Evolutionary conservation across 37 sponge, comb jelly and placozoan species (phyloP).

Genomic region (Corticium candelabrum): DNA sequence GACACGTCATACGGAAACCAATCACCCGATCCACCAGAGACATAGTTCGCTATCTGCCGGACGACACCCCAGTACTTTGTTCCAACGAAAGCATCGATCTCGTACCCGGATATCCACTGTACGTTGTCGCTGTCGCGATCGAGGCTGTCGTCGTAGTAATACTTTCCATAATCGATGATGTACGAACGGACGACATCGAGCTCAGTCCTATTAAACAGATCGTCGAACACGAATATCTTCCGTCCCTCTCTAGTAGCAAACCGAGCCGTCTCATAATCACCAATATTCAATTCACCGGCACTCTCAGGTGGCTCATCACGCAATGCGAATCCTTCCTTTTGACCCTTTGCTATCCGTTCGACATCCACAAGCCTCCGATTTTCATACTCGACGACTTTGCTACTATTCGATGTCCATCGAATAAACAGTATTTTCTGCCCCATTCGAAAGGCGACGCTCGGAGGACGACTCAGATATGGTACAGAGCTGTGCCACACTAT

Average conservation of each 20-base stretch:
- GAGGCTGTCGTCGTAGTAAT: slow-evolving; percentile 23
- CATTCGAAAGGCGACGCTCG: background rate
- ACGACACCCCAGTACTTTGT: slow-evolving; percentile 13
- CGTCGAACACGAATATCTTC: background rate
- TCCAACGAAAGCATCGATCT: slow-evolving; percentile 9
- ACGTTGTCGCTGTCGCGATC: slow-evolving; percentile 35
- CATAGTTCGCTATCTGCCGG: background rate
- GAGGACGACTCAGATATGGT: slow-evolving; percentile 11
- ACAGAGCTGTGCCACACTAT: slow-evolving; percentile 7
- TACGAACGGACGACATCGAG: background rate
- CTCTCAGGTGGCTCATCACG: background rate
- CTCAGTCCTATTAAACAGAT: background rate
- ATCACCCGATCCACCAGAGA: slow-evolving; percentile 5
- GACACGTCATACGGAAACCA: slow-evolving; percentile 39
- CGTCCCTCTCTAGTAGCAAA: background rate
- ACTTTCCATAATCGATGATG: background rate
- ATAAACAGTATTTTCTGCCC: slow-evolving; percentile 7
- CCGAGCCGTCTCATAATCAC: background rate
- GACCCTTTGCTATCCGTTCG: background rate
- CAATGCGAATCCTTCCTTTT: background rate
- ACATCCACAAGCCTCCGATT: background rate
- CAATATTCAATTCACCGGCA: background rate
- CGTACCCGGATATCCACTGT: slow-evolving; percentile 26
- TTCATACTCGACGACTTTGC: background rate
- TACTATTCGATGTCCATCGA: background rate